Evolutionary conservation across 2,113 vertebrate species (phyloP), one percentile per base, ranked within the genome.

Genomic region (Antennarius striatus): DNA sequence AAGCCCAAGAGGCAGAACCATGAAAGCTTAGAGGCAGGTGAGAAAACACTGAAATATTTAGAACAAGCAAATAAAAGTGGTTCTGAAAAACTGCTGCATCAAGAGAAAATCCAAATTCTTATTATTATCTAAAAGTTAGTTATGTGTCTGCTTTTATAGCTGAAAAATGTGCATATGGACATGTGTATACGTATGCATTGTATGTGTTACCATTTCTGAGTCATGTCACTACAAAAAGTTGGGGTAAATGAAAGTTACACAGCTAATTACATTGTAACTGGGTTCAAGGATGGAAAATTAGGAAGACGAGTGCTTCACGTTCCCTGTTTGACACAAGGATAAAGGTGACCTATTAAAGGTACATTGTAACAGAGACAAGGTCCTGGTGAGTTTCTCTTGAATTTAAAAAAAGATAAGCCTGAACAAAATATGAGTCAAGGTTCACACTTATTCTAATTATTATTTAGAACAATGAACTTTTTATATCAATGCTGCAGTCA

Each of bases 1-100:
- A 84, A 88, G 73, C 81, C 81, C 61, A 68, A 77, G 79, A 83
- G 82, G 63, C 73, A 79, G 72, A 79, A 73, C 82, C 73, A 72
- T 60, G 68, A 71, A 78, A 57, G 77, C 79, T 82, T 69, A 57
- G 69, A 78, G 80, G 80, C 71, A 84, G 84, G 82, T 72, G 75
- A 70, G 67, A 73, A 79, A 77, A 84, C 10, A 59, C 77, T 59
- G 65, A 74, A 74, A 62, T 77, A 65, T 79, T 81, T 73, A 79
- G 56, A 71, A 77, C 69, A 79, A 77, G 49, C 16, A 62, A 71
- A 82, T 53, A 14, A 55, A 75, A 69, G 42, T 81, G 52, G 10
- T 54, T 17, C 22, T 22, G 30, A 32, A 43, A 68, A 75, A 77
- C 45, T 63, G 75, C 56, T 64, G 47, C 16, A 14, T 85, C 62